Evolutionary conservation across 2,797 vertebrate species (phyloP), one percentile per base, ranked within the genome.

Genomic region (Carapus acus): DNA sequence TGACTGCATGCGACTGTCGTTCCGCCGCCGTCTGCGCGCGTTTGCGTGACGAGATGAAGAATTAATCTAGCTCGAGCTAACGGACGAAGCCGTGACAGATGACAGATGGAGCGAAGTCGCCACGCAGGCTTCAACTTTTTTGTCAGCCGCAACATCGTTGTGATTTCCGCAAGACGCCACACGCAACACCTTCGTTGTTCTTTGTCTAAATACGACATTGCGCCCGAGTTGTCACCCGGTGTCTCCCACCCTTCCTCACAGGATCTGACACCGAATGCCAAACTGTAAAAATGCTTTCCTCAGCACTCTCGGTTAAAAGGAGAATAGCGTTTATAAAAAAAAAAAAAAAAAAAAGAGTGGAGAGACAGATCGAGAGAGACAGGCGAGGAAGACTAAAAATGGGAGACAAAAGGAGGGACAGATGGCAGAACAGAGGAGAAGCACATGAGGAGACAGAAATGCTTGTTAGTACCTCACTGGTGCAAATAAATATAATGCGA

Each of bases 401-500:
- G 62, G 63, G 22, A 58, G 17, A 40, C 21, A 38, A 39, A 49
- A 4, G 21, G 23, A 60, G 73, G 23, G 42, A 27, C 65, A 75
- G 63, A 78, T 72, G 67, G 72, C 29, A 54, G 62, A 60, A 66
- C 2, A 43, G 22, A 57, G 57, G 56, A 51, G 61, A 51, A 49
- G 49, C 16, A 34, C 4, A 11, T 40, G 22, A 51, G 49, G 38
- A 50, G 50, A 53, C 40, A 56, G 52, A 71, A 69, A 72, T 39
- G 69, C 65, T 74, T 78, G 75, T 82, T 82, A 83, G 73, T 74
- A 67, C 65, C 67, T 81, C 70, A 71, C 53, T 81, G 70, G 78
- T 65, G 73, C 76, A 83, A 80, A 83, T 85, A 84, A 87, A 83
- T 79, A 78, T 76, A 76, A 62, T 72, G 78, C 73, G 66, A 74